Base-by-base conservation (phyloP, 2,888 invertebrate species). In the Drosophila fungiperda region DNA sequence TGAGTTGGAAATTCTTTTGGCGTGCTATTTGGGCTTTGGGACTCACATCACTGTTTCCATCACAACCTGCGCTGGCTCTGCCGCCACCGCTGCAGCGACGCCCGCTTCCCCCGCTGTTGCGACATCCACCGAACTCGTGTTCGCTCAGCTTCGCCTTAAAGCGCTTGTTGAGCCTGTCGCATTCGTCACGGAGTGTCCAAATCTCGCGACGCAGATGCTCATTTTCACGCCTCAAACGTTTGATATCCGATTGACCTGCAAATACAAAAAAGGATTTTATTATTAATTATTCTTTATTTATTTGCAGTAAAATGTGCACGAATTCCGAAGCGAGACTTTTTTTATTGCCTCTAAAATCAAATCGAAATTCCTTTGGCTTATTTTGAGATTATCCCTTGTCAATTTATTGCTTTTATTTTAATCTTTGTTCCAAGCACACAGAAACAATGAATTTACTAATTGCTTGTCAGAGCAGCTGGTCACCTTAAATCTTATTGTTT, bases 181-280 rank as follows among this genome's bases (percentile, higher is more conserved):
- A 98, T 93, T 98, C 97, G 92, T 98, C 97, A 38, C 98, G 94
- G 60, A 98, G 94, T 67, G 96, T 96, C 94, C 97, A 97, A 91
- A 98, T 97, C 93, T 98, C 98, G 29, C 97, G 94, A 87, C 97
- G 96, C 65, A 98, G 94, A 92, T 97, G 96, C 82, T 98, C 97
- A 94, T 98, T 98, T 92, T 98, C 98, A 50, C 97, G 94, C 76
- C 97, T 96, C 90, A 98, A 92, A 92, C 98, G 97, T 93, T 97
- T 97, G 87, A 98, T 97, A 92, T 98, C 97, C 82, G 96, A 96
- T 92, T 98, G 97, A 82, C 98, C 97, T 97, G 17, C 1, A 32
- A 0, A 0, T 42, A 93, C 7, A 63, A 64, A 7, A 63, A 62
- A 20, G 1, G 35, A 59, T 40, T 38, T 15, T 15, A 36, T 36